Evolutionary conservation across 2,888 invertebrate species (phyloP).

Genomic region (Cryptocephalus moraei): DNA sequence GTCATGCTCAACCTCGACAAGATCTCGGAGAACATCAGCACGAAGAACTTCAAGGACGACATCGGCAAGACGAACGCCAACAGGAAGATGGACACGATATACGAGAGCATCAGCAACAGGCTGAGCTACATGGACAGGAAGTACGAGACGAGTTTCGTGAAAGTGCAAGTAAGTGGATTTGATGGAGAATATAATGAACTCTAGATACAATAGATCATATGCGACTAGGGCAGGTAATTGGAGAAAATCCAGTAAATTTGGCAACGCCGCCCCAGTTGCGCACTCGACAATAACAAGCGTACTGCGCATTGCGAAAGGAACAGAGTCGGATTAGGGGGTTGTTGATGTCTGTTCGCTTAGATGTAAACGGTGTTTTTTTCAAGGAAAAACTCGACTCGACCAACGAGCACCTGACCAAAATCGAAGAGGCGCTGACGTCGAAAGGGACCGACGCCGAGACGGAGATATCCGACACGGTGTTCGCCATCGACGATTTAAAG

Average conservation of each 20-base stretch:
- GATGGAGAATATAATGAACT: too few species aligned
- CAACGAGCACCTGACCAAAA: constrained; percentile 28
- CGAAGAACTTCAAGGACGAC: constrained; percentile 37
- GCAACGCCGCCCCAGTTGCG: too few species aligned
- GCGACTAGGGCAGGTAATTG: too few species aligned
- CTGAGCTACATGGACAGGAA: constrained; percentile 34
- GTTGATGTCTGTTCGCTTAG: too few species aligned
- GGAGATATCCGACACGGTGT: constrained; percentile 30
- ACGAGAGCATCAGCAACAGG: constrained; percentile 36
- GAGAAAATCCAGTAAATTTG: too few species aligned
- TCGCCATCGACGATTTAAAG: constrained; percentile 34
- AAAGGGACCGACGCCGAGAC: constrained; percentile 32
- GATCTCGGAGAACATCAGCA: constrained; percentile 35
- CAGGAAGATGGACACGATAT: constrained; percentile 36
- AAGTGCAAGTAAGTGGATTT: constrained; percentile 30
- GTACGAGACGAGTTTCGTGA: constrained; percentile 29
- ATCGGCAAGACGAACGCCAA: constrained; percentile 32
- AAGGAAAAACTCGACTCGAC: constrained; percentile 28
- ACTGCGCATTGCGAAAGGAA: too few species aligned
- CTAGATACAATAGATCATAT: too few species aligned
- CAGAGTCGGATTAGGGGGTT: too few species aligned
- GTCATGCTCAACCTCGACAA: constrained; percentile 33
- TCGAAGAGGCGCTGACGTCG: constrained; percentile 29
- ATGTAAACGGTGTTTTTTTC: constrained; percentile 6
- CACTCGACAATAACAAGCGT: too few species aligned